Evolutionary conservation across 2,888 invertebrate species (phyloP), one percentile per base, ranked within the genome.

Genomic region (Callyntrura guangdongensis): DNA sequence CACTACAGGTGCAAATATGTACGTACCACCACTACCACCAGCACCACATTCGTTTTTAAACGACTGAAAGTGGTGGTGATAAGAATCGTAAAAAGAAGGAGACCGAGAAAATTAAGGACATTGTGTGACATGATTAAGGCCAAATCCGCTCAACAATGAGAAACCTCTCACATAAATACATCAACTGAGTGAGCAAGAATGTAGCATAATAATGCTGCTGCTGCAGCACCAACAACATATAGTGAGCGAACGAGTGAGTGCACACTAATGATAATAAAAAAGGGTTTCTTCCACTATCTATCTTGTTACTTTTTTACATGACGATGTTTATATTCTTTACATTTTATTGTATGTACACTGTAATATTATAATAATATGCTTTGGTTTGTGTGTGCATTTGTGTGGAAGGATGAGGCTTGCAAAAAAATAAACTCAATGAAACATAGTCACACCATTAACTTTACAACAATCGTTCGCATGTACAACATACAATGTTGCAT

Each of bases 101-200:
- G 88, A 91, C 91, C 91, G 91, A 91, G 91, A 91, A 91, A 91
- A 91, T 91, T 91, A 91, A 91, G 91, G 91, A 91, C 91, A 91
- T 88, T 91, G 88, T 91, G 91, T 91, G 91, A 91, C 91, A 91
- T 91, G 91, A 91, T 91, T 91, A 91, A 91, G 91, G 91, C 91
- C 91, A 91, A 91, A 84, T 91, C 91, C 88, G 84, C 69, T 91
- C 85, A 91, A 91, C 91, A 91, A 91, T 91, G 91, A 87, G 88
- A 91, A 91, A 88, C 91, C 91, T 85, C 91, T 91, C 91, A 91
- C 91, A 91, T 91, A 91, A 91, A 91, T 91, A 85, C 64, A 91
- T 91, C 85, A 88, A 79, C 61, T 64, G 79, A 84, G 74, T 74
- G 84, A 88, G 45, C 87, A 74, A 85, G 82, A 84, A 84, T 69